Base-by-base conservation (phyloP, 2,888 invertebrate genomes). In the Drosophila testacea region DNA sequence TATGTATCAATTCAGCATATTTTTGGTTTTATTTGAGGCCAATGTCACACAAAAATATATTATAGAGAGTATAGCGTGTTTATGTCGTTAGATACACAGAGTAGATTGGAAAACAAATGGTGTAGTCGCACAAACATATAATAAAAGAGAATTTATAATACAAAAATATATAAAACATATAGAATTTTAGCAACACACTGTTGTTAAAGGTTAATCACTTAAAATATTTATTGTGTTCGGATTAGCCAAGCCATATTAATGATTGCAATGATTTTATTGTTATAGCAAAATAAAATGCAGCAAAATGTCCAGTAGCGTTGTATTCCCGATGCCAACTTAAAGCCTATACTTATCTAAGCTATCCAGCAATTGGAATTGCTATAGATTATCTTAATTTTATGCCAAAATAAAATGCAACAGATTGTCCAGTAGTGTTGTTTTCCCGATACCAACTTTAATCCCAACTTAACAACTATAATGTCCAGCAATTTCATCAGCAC, bases 61-160 rank as follows among this genome's bases (percentile, higher is more conserved):
- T 44, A 46, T 30, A 59, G 41, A 38, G 44, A 42, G 70, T 79
- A 65, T 9, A 59, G 16, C 50, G 57, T 54, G 60, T 78, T 36
- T 57, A 50, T 59, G 39, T 72, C 77, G 52, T 56, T 57, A 76
- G 69, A 81, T 60, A 83, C 73, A 83, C 64, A 69, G 60, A 73
- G 47, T 50, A 56, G 61, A 77, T 70, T 68, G 56, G 62, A 60
- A 68, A 75, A 65, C 69, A 76, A 79, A 64, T 69, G 47, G 47
- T 27, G 77, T 80, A 67, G 77, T 77, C 77, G 67, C 67, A 80
- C 55, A 77, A 41, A 87, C 81, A 89, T 87, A 86, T 69, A 83
- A 88, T 66, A 83, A 70, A 73, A 88, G 60, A 83, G 32, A 72
- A 77, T 72, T 75, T 60, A 59, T 69, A 60, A 69, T 61, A 71